Conservation (phyloP, 2,113 vertebrate genomes). For the Eira barbara region DNA sequence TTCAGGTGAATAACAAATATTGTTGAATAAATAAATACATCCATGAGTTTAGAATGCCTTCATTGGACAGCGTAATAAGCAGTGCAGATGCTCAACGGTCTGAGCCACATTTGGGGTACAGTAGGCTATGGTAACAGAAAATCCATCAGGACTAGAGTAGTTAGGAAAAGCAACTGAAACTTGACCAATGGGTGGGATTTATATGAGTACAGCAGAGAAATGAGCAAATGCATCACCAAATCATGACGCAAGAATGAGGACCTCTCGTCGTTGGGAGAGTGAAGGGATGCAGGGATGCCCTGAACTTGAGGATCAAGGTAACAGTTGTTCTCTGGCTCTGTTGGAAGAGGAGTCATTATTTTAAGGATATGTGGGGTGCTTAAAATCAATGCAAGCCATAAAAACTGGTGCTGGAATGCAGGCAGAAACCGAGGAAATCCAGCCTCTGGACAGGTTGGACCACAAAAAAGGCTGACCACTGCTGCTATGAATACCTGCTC, state of each 20-base stretch:
- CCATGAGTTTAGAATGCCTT: background rate
- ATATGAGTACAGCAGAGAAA: background rate
- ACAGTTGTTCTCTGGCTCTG: background rate
- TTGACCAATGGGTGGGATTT: background rate
- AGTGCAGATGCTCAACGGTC: fast-evolving
- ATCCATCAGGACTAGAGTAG: no score
- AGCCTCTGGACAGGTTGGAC: background rate
- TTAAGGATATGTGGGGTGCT: background rate
- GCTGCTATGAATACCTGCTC: background rate
- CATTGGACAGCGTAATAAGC: fast-evolving
- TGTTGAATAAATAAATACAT: background rate
- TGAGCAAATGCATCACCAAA: background rate
- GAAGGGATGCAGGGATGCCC: background rate
- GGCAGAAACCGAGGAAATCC: background rate
- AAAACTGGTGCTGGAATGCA: background rate
- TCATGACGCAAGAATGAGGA: background rate
- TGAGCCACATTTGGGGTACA: background rate
- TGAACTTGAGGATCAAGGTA: background rate
- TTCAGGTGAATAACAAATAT: background rate
- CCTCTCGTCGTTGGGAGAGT: background rate
- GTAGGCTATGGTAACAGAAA: background rate
- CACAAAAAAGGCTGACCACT: fast-evolving
- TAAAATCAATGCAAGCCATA: background rate
- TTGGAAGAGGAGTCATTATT: background rate
- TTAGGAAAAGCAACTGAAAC: background rate